These are phyloP conservation scores for Tillus elongatus DNA, from an alignment of 2,888 invertebrate genomes.

Conservation along the genomic window DNA sequence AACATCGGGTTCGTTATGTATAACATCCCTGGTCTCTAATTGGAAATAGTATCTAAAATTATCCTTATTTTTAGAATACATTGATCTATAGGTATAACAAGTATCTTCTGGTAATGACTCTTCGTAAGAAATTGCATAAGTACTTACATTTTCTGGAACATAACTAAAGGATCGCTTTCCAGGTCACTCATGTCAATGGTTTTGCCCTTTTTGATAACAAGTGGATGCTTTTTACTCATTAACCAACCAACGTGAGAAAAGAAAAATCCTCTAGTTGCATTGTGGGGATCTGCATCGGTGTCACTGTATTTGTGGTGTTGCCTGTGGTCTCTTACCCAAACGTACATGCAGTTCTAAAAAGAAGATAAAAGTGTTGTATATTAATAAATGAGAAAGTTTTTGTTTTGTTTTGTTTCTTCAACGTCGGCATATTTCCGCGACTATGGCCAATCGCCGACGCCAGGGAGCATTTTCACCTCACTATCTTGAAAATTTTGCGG, in stretches of 20 bases:
- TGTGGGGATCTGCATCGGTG: constrained; percentile 72
- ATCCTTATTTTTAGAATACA: background rate
- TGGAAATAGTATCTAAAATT: background rate
- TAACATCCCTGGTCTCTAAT: too few species aligned
- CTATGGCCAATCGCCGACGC: too few species aligned
- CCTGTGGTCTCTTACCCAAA: constrained; percentile 74
- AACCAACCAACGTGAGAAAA: constrained; percentile 85
- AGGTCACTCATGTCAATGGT: constrained; percentile 70
- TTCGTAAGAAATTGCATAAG: background rate
- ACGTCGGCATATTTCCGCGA: too few species aligned
- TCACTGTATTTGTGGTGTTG: constrained; percentile 72
- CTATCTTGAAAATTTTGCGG: too few species aligned
- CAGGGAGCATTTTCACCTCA: too few species aligned
- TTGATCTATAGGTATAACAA: background rate
- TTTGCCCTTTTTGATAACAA: constrained; percentile 55
- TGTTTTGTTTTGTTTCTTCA: too few species aligned
- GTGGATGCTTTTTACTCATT: constrained; percentile 68
- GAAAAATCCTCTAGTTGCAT: constrained; percentile 73
- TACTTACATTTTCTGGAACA: constrained; percentile 65
- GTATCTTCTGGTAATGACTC: background rate
- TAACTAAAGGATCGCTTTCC: constrained; percentile 58
- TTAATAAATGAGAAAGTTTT: too few species aligned
- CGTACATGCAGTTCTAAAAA: constrained; percentile 59
- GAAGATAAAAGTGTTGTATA: constrained; percentile 13
- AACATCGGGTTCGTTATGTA: too few species aligned